Conservation (phyloP, 2,888 invertebrate genomes). For the Sericinus montela region DNA sequence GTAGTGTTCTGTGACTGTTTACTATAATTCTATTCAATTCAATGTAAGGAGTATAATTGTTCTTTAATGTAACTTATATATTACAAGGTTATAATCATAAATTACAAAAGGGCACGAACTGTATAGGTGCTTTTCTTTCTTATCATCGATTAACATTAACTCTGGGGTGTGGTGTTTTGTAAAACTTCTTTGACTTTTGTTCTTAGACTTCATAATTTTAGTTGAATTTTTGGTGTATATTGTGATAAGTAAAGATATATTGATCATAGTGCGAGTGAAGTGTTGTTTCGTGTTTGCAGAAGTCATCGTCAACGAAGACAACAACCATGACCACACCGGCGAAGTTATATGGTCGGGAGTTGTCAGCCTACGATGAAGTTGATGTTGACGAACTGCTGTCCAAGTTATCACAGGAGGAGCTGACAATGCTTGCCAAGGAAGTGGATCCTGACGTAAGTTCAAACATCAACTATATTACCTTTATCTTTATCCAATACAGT, state of each 20-base stretch:
- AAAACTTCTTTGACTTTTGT: slow-evolving; percentile 21
- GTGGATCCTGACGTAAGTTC: slow-evolving; percentile 98
- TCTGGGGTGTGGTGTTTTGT: slow-evolving; percentile 40
- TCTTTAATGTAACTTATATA: too few species aligned
- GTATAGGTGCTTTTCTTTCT: slow-evolving; percentile 2
- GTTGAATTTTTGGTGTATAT: background rate
- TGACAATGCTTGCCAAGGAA: slow-evolving; percentile 98
- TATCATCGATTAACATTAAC: slow-evolving; percentile 23
- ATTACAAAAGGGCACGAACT: background rate
- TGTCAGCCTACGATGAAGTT: slow-evolving; percentile 94
- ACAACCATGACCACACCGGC: slow-evolving; percentile 94
- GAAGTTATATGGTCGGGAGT: slow-evolving; percentile 93
- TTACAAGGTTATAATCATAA: too few species aligned
- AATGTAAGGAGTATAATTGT: slow-evolving; percentile 8
- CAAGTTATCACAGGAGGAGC: slow-evolving; percentile 96
- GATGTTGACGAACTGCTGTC: slow-evolving; percentile 97
- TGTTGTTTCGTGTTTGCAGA: slow-evolving; percentile 79
- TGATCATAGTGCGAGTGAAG: slow-evolving; percentile 24
- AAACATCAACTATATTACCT: background rate
- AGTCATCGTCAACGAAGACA: slow-evolving; percentile 92
- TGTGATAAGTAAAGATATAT: slow-evolving; percentile 1
- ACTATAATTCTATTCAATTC: slow-evolving; percentile 20
- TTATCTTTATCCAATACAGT: background rate
- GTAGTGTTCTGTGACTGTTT: slow-evolving; percentile 27
- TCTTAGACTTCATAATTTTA: background rate